Conservation (phyloP, 2,797 vertebrate genomes). For the Gobionotothen gibberifrons region DNA sequence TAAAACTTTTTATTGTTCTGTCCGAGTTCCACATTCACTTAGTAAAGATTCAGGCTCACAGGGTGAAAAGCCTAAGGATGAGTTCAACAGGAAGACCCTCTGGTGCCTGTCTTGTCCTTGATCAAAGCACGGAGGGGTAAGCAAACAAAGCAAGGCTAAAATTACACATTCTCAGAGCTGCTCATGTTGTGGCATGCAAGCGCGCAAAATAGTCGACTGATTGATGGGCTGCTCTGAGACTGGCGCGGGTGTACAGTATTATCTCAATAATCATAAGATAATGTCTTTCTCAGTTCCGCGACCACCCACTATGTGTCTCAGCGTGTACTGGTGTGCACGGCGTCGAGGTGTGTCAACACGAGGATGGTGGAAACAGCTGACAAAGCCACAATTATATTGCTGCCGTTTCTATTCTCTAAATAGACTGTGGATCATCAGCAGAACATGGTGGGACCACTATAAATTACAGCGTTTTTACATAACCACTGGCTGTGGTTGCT, state of each 20-base stretch:
- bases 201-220: conserved; percentile 77
- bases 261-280: conserved; percentile 85
- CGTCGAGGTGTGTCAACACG: conserved; percentile 78
- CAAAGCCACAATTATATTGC: conserved; percentile 82
- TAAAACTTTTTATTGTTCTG: conserved; percentile 69
- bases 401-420: conserved; percentile 81
- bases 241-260: conserved; percentile 79
- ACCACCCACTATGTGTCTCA: conserved; percentile 77
- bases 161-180: conserved; percentile 77
- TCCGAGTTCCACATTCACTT: conserved; percentile 52
- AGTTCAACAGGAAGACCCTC: conserved; percentile 67
- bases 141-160: conserved; percentile 81
- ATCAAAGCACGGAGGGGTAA: conserved; percentile 77
- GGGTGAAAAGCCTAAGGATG: conserved; percentile 53
- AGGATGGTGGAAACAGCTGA: conserved; percentile 81
- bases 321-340: conserved; percentile 70
- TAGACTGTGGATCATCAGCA: conserved; percentile 82
- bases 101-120: conserved; percentile 76
- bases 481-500: conserved; percentile 79
- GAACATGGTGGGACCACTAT: conserved; percentile 76
- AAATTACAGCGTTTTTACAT: conserved; percentile 81
- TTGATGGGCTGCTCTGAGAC: conserved; percentile 80
- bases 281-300: conserved; percentile 80
- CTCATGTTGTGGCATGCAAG: conserved; percentile 78
- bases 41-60: conserved; percentile 48